Evolutionary conservation across 1,140 invertebrate species (phyloP), one percentile per base, ranked within the genome.

Genomic region (Drosophila ercepeae): DNA sequence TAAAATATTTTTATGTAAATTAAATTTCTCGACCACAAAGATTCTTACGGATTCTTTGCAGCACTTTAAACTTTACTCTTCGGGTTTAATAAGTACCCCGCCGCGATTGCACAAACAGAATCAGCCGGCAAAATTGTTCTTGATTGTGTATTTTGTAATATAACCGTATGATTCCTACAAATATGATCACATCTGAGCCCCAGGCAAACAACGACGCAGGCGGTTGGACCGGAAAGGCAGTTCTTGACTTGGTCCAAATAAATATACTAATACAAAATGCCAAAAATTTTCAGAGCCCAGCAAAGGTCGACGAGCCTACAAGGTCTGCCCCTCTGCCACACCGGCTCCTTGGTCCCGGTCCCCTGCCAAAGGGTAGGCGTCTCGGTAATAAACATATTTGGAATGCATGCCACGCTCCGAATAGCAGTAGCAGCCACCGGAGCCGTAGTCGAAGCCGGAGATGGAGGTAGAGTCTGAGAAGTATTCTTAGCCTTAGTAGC

Each of bases 371-470:
- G 75, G 74, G 55, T 59, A 78, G 69, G 64, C 69, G 74, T 59
- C 73, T 60, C 73, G 60, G 76, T 78, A 79, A 79, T 79, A 64
- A 79, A 78, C 76, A 78, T 79, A 78, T 79, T 79, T 79, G 61
- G 69, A 79, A 79, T 78, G 76, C 75, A 78, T 74, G 76, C 76
- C 76, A 78, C 76, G 76, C 75, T 74, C 69, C 25, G 27, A 68
- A 9, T 50, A 39, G 8, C 27, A 54, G 41, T 36, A 70, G 39
- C 67, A 57, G 67, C 19, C 21, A 32, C 25, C 29, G 29, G 29
- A 27, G 25, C 25, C 5, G 25, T 5, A 27, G n/a, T n/a, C n/a
- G n/a, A n/a, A n/a, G n/a, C n/a, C n/a, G n/a, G n/a, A n/a, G 21
- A 3, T 4, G 21, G 21, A 23, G 21, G 5, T 5, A 5, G 21